These are phyloP conservation scores for Chiroxiphia lanceolata DNA, from an alignment of 2,797 vertebrate species.

Conservation along the genomic window DNA sequence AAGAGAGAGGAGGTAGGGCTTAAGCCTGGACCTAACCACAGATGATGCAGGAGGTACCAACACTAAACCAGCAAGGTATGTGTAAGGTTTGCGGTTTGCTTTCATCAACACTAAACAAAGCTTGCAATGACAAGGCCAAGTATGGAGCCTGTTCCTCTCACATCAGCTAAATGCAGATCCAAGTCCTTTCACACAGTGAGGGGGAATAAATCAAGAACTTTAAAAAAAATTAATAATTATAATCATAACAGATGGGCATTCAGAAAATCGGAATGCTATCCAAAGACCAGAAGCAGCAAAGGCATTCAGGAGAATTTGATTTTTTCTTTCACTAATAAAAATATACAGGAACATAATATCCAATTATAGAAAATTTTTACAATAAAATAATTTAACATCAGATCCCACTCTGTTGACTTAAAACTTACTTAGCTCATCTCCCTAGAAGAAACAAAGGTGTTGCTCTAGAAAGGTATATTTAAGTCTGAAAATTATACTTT, in stretches of 20 bases:
- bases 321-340: neutral
- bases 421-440: neutral
- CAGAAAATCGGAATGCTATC: neutral
- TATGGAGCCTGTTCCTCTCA: neutral
- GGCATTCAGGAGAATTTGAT: neutral
- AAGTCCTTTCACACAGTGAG: neutral
- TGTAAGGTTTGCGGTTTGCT: neutral
- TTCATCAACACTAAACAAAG: neutral
- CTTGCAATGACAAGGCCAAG: fast-evolving
- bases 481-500: neutral
- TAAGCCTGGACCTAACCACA: neutral
- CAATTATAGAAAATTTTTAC: neutral
- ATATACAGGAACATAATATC: neutral
- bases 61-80: fast-evolving
- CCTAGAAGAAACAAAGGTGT: neutral
- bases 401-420: neutral
- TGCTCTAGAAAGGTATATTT: neutral
- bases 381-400: neutral
- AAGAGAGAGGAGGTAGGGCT: neutral
- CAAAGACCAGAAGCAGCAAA: neutral
- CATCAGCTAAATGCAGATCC: neutral
- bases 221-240: neutral
- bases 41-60: neutral
- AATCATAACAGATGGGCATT: neutral
- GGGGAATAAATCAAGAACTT: neutral